These are phyloP conservation scores for Eurytoma californica DNA, from an alignment of 2,888 invertebrate genomes.

Conservation along the genomic window DNA sequence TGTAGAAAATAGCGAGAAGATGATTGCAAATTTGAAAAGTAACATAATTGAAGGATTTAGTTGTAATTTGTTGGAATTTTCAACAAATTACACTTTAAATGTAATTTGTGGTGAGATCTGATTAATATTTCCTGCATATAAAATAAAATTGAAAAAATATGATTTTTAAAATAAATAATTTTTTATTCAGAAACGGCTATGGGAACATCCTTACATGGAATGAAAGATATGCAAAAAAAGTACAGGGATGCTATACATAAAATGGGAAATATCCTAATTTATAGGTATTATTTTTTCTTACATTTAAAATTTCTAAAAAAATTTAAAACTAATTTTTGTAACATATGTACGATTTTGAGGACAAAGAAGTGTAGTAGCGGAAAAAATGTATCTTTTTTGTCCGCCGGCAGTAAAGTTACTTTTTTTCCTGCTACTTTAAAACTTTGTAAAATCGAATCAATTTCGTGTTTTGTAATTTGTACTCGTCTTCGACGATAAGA, in stretches of 20 bases:
- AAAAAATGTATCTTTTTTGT: no score
- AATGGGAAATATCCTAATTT: conserved; percentile 47
- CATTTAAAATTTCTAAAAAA: neutral
- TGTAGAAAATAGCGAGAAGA: conserved; percentile 73
- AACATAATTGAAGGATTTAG: conserved; percentile 61
- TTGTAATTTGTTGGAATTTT: conserved; percentile 76
- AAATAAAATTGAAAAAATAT: no score
- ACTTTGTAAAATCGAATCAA: no score
- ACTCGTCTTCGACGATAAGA: no score
- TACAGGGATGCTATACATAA: conserved; percentile 57
- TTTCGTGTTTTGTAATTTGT: no score
- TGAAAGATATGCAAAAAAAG: conserved; percentile 47
- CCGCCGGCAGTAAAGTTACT: no score
- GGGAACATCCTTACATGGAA: conserved; percentile 56
- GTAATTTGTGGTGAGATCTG: conserved; percentile 80
- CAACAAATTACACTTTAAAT: conserved; percentile 80
- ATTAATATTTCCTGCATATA: no score
- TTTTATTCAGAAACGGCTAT: conserved; percentile 73
- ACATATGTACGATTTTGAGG: no score
- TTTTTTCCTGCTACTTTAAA: no score
- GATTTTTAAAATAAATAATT: no score
- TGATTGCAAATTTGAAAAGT: conserved; percentile 67
- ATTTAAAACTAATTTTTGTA: no score
- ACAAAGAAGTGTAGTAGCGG: no score
- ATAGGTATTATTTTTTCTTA: conserved; percentile 55